Percentiles rank a stretch among this genome's conserved stretches.
phyloP scores from a whole-genome alignment of 2,797 vertebrate species.

The Dryobates pubescens region DNA sequence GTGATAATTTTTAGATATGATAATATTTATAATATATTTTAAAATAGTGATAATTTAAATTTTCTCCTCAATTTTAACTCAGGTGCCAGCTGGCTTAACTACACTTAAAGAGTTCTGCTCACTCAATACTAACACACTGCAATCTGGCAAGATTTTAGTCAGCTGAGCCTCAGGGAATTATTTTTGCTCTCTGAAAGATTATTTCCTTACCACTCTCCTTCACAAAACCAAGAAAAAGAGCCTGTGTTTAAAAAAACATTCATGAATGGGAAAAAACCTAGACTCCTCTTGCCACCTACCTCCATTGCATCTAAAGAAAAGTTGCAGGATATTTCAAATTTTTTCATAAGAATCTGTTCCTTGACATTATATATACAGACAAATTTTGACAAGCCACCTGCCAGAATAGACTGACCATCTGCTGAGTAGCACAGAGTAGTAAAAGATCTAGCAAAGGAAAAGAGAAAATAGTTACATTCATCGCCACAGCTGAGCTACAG shows the following conservation, averaged over 20 bases:
- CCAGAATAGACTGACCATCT: slow-evolving; percentile 90
- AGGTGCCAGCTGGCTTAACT: background rate
- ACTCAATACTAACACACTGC: background rate
- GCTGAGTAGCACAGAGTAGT: slow-evolving; percentile 94
- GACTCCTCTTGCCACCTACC: slow-evolving; percentile 73
- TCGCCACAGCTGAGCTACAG: background rate
- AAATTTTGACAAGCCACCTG: slow-evolving; percentile 92
- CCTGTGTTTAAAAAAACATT: background rate
- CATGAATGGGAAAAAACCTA: background rate
- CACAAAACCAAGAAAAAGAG: background rate
- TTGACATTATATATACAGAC: slow-evolving; percentile 94
- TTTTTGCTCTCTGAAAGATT: background rate
- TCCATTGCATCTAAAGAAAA: slow-evolving; percentile 96
- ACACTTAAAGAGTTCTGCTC: background rate
- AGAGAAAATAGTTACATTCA: background rate
- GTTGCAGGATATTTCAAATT: slow-evolving; percentile 97
- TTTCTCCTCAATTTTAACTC: background rate
- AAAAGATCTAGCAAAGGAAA: slow-evolving; percentile 83
- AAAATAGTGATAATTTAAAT: background rate
- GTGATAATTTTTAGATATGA: background rate
- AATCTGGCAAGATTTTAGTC: background rate
- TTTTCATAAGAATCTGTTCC: slow-evolving; percentile 95
- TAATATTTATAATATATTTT: too few species aligned
- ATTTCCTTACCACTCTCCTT: background rate
- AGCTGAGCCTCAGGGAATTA: background rate